Conservation (phyloP, 2,797 vertebrate species). For the Eutrigla gurnardus region DNA sequence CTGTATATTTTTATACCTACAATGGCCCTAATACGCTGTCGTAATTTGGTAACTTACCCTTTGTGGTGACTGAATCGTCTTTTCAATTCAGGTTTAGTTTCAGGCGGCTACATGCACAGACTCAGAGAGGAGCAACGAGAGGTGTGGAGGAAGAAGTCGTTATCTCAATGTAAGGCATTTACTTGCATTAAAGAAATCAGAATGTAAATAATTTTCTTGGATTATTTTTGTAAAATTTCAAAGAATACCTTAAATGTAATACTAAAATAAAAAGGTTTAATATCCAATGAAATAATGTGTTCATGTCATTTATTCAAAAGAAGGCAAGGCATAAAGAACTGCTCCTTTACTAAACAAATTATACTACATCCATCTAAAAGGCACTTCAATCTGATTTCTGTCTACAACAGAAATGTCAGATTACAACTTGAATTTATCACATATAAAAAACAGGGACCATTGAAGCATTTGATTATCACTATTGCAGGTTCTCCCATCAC, state of each 20-base stretch:
- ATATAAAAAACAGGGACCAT: not conserved
- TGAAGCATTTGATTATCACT: not conserved
- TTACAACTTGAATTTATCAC: not conserved
- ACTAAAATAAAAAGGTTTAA: conserved; percentile 71
- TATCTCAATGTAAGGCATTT: conserved; percentile 58
- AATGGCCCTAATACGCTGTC: too few relatives aligned
- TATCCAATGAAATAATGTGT: conserved; percentile 47
- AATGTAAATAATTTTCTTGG: conserved; percentile 69
- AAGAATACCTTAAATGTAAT: conserved; percentile 63
- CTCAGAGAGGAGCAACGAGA: conserved; percentile 8
- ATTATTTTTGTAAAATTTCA: conserved; percentile 76
- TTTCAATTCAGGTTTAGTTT: conserved; percentile 48
- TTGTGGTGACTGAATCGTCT: conserved; percentile 30
- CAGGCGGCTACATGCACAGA: conserved; percentile 24
- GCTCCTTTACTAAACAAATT: conserved; percentile 60
- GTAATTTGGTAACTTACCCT: conserved; percentile 12
- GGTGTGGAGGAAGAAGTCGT: conserved; percentile 34
- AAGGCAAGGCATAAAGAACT: conserved; percentile 11
- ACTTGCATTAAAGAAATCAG: conserved; percentile 65
- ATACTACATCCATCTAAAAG: conserved; percentile 37
- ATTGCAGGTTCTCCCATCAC: not conserved
- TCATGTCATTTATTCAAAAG: conserved; percentile 20
- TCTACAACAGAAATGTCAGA: not conserved
- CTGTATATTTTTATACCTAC: too few relatives aligned
- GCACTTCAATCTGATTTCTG: conserved; percentile 47